These are phyloP conservation scores for Podocnemis expansa DNA, from an alignment of 2,113 vertebrate genomes.

Conservation along the genomic window DNA sequence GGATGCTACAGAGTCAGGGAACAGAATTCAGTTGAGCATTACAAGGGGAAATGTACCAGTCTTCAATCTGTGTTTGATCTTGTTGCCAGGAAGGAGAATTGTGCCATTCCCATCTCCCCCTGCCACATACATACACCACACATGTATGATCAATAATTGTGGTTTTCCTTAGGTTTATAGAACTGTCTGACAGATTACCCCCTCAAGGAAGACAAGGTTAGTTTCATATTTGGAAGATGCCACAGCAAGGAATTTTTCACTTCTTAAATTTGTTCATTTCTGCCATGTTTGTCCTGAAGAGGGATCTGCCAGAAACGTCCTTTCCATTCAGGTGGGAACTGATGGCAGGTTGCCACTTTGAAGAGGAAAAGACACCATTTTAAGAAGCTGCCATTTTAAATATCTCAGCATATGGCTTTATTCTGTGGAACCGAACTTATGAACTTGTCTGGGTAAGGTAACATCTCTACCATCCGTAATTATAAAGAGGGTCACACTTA, in stretches of 20 bases:
- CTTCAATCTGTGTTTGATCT: background rate
- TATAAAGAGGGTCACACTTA: background rate
- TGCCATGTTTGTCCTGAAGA: background rate
- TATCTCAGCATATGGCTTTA: background rate
- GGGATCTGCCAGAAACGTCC: background rate
- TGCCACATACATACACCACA: no score
- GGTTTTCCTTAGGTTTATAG: conserved; percentile 19
- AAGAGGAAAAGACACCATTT: background rate
- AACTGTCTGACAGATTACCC: conserved; percentile 22
- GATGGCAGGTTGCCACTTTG: background rate
- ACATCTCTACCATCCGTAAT: background rate
- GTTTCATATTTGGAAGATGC: background rate
- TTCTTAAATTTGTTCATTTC: background rate
- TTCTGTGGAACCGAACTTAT: background rate
- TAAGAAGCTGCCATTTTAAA: background rate
- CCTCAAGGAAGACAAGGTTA: background rate
- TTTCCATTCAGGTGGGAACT: background rate
- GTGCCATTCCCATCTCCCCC: background rate
- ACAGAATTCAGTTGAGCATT: background rate
- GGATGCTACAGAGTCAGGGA: background rate
- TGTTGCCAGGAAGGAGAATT: background rate
- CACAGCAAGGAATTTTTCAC: background rate
- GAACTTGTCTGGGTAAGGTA: background rate
- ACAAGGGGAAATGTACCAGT: background rate
- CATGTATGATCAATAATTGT: background rate